phyloP scores from a whole-genome alignment of 2,797 vertebrate genomes.

The Microtus californicus region DNA sequence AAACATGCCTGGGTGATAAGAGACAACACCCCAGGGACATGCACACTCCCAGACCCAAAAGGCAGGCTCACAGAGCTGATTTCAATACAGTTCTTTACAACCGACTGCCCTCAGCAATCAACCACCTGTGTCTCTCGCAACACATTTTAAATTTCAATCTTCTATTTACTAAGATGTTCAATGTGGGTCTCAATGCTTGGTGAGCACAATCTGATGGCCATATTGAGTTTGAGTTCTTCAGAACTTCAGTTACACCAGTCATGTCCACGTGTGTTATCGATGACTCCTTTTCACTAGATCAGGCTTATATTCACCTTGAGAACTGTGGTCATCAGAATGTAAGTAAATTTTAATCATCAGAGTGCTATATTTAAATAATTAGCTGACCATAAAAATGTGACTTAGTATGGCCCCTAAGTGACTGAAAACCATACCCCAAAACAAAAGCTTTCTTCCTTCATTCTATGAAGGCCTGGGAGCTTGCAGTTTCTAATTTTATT shows the following conservation, averaged over 20 bases:
- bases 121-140: no score
- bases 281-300: background rate
- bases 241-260: conserved; percentile 5
- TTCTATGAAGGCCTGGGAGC: background rate
- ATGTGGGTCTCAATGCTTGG: background rate
- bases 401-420: background rate
- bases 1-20: no score
- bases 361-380: background rate
- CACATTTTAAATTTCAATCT: background rate
- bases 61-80: no score
- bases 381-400: background rate
- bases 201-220: background rate
- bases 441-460: background rate
- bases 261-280: background rate
- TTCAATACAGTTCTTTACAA: no score
- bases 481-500: background rate
- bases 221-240: background rate
- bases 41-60: no score
- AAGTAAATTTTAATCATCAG: background rate
- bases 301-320: background rate
- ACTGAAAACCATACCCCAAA: background rate
- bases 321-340: background rate
- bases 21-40: no score
- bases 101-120: no score
- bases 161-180: background rate